A percentile compares a stretch with the other conserved stretches of the same genome.
Conservation (phyloP, 2,797 vertebrate genomes). For the Heliangelus exortis region DNA sequence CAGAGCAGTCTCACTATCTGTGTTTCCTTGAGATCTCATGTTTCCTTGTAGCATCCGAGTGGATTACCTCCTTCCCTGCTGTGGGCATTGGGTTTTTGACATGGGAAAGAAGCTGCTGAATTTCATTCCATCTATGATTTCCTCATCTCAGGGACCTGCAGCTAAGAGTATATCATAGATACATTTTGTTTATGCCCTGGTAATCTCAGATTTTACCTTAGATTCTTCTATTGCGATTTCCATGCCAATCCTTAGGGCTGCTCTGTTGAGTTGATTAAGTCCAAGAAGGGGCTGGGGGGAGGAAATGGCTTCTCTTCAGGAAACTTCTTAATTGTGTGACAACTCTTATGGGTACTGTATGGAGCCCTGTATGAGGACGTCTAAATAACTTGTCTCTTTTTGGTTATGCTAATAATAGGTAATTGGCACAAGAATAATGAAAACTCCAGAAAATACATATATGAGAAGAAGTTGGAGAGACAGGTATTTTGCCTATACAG, state of each 20-base stretch:
- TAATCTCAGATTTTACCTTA: neutral
- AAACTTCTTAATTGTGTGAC: no score
- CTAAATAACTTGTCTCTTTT: neutral
- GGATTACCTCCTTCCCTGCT: neutral
- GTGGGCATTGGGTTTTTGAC: neutral
- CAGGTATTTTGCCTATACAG: neutral
- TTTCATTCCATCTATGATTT: neutral
- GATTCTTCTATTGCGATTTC: neutral
- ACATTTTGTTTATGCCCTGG: neutral
- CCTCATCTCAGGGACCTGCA: neutral
- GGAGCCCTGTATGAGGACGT: neutral
- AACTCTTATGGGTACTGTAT: no score
- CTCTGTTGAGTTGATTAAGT: neutral
- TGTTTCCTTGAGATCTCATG: neutral
- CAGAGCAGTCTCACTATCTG: neutral
- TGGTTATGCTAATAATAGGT: neutral
- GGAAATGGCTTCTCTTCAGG: no score
- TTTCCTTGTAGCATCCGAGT: accelerated
- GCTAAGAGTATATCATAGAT: neutral
- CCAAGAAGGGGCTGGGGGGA: no score
- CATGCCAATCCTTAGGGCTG: neutral
- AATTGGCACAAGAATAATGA: neutral
- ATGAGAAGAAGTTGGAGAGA: neutral
- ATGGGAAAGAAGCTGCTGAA: neutral
- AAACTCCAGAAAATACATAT: neutral